phyloP scores from a whole-genome alignment of 2,113 vertebrate genomes.

The Tragelaphus imberbis region DNA sequence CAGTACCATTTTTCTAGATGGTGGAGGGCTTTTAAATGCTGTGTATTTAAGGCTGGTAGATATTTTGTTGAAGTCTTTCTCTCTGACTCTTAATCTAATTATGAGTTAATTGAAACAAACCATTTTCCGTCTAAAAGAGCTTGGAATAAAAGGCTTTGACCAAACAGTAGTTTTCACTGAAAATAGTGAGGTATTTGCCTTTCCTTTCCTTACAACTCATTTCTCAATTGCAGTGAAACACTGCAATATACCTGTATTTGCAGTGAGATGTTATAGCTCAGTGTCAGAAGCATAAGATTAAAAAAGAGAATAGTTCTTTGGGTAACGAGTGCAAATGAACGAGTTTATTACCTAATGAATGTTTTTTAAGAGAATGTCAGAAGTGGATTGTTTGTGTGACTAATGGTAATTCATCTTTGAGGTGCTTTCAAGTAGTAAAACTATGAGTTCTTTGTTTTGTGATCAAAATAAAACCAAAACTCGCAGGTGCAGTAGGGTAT shows the following conservation, averaged over 20 bases:
- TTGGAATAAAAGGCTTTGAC: constrained; percentile 15
- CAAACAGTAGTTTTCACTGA: background rate
- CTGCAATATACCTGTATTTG: background rate
- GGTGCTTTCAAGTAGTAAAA: background rate
- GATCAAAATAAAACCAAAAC: constrained; percentile 46
- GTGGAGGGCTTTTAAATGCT: background rate
- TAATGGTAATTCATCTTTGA: constrained; percentile 1
- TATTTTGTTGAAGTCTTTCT: constrained; percentile 42
- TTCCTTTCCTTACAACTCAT: background rate
- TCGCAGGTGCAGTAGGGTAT: background rate
- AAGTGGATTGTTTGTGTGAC: background rate
- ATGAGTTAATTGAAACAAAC: constrained; percentile 49
- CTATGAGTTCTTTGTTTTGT: constrained; percentile 37
- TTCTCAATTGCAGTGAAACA: background rate
- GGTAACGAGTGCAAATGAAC: background rate
- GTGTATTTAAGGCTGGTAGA: background rate
- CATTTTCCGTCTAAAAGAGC: background rate
- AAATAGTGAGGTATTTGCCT: constrained; percentile 22
- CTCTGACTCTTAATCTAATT: constrained; percentile 47
- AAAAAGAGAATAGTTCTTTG: background rate
- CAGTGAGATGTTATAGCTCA: background rate
- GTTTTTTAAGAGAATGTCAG: constrained; percentile 12
- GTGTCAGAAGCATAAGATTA: constrained; percentile 4
- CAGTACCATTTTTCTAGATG: background rate
- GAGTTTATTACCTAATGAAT: background rate